These are phyloP conservation scores for Schizopygopsis malacanthus DNA, from an alignment of 2,797 vertebrate species.

Conservation along the genomic window DNA sequence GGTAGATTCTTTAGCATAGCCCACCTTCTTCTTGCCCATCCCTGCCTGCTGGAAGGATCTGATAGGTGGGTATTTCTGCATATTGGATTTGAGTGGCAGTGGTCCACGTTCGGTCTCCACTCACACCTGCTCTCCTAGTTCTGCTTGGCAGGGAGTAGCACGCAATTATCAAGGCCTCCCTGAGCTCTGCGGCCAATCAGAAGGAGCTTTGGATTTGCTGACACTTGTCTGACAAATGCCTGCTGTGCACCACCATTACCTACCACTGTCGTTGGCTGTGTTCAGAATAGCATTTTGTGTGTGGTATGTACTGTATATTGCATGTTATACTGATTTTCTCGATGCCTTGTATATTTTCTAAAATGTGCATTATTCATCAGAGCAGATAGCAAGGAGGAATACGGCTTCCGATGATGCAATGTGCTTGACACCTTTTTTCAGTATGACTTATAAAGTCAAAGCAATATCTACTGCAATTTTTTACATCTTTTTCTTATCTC, in stretches of 20 bases:
- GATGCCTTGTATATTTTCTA: background rate
- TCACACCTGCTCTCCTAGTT: slow-evolving; percentile 60
- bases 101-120: slow-evolving; percentile 14
- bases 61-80: slow-evolving; percentile 50
- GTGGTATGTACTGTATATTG: background rate
- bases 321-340: background rate
- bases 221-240: slow-evolving; percentile 22
- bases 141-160: slow-evolving; percentile 43
- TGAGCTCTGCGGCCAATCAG: slow-evolving; percentile 21
- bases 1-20: slow-evolving; percentile 14
- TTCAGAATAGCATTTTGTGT: slow-evolving; percentile 3
- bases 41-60: slow-evolving; percentile 23
- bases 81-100: slow-evolving; percentile 41
- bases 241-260: background rate
- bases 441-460: background rate
- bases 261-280: background rate
- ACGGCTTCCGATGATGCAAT: background rate
- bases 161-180: slow-evolving; percentile 32
- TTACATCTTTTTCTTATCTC: background rate
- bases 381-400: background rate
- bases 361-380: background rate
- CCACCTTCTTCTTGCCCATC: background rate
- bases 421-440: slow-evolving; percentile 2
- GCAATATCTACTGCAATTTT: background rate
- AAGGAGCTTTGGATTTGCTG: slow-evolving; percentile 26